Evolutionary conservation across 2,888 invertebrate species (phyloP), one percentile per base, ranked within the genome.

Genomic region (Heteromurus nitidus): DNA sequence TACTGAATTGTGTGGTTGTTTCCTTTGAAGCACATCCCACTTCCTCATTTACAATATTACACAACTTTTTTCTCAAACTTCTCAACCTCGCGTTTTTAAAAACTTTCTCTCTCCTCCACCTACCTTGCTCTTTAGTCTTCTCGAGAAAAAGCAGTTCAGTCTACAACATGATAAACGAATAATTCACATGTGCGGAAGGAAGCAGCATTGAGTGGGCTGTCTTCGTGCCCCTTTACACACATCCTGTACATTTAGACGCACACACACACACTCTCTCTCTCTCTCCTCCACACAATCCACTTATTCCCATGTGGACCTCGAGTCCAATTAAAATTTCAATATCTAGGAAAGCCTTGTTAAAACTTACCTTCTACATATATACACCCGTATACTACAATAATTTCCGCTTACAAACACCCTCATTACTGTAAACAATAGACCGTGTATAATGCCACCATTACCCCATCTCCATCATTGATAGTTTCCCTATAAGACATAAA

Each of bases 271-370:
- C n/a, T n/a, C n/a, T n/a, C n/a, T 36, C 36, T 13, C 36, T 36
- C 5, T 13, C 5, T 36, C 36, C 9, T 18, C 50, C 50, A 1
- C 24, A 24, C 55, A 2, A 26, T 26, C 26, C 26, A 28, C 26
- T 58, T 44, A 62, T 47, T 62, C 72, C 62, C 62, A 30, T 30
- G 50, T 73, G 18, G 30, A 5, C 13, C 30, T 47, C 24, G 24
- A 28, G 62, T 62, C 72, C 72, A 73, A 73, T 73, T 73, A 73
- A 62, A 62, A 73, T 62, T 73, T 73, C 72, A 73, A 62, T 73
- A 73, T 62, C 20, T n/a, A n/a, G n/a, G n/a, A n/a, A n/a, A n/a
- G n/a, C n/a, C 47, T 36, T 36, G 5, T 36, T 36, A 13, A 47
- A n/a, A 53, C 53, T 3, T 22, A 36, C 36, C 13, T 36, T 36